phyloP scores from a whole-genome alignment of 2,113 vertebrate genomes.

The Rallus limicola region DNA sequence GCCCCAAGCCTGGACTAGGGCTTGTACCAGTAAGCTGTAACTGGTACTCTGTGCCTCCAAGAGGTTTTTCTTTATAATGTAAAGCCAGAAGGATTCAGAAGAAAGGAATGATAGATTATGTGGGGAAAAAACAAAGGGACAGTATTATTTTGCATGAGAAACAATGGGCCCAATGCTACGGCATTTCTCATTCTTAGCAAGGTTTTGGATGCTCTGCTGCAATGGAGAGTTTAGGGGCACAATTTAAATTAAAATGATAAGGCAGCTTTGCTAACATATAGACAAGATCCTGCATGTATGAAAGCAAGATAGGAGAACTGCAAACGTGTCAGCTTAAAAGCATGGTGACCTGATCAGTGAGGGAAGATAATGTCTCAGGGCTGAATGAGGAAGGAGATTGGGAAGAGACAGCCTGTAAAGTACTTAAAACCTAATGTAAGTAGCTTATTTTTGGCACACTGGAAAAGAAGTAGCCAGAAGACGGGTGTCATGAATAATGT shows the following conservation, averaged over 20 bases:
- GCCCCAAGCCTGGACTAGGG: neutral
- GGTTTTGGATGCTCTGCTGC: neutral
- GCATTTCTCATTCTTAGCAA: neutral
- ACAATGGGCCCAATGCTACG: neutral
- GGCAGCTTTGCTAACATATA: neutral
- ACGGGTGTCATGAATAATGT: neutral
- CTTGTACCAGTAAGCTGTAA: neutral
- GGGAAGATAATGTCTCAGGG: neutral
- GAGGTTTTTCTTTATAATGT: neutral
- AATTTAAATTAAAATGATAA: neutral
- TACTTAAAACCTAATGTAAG: neutral
- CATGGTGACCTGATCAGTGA: neutral
- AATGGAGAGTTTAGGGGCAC: neutral
- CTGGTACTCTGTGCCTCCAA: neutral
- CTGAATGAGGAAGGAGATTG: neutral
- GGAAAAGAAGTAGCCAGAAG: neutral
- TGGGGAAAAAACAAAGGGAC: neutral
- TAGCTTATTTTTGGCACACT: neutral
- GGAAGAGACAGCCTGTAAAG: neutral
- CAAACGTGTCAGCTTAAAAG: neutral
- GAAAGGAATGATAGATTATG: neutral
- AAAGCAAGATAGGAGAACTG: neutral
- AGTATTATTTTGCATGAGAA: neutral
- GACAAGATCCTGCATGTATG: neutral
- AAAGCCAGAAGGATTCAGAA: neutral